A percentile compares a stretch with the other conserved stretches of the same genome.
phyloP scores from a whole-genome alignment of 2,113 vertebrate species.

The Elachura formosa region DNA sequence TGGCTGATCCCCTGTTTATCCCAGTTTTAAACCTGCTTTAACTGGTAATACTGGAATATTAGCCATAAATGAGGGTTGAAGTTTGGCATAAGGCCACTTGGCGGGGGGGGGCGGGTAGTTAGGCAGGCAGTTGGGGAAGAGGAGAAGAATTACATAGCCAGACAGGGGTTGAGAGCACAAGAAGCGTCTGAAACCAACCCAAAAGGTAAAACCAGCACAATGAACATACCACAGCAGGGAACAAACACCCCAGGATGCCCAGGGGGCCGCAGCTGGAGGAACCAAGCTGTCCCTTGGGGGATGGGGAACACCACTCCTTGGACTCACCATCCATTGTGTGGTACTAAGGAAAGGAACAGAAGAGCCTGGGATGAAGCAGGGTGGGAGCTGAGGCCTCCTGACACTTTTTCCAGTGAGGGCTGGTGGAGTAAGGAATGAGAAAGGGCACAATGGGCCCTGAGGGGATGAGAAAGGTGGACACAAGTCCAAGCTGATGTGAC shows the following conservation, averaged over 20 bases:
- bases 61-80: not conserved
- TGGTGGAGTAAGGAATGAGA: not conserved
- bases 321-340: not conserved
- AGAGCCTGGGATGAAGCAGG: not conserved
- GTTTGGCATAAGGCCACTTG: not conserved
- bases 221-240: not conserved
- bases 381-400: not conserved
- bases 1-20: not conserved
- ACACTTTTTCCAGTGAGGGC: not conserved
- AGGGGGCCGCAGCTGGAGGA: not conserved
- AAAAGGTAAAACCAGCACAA: not conserved
- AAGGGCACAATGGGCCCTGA: not conserved
- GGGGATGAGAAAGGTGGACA: not conserved
- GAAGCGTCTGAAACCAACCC: not conserved
- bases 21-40: not conserved
- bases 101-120: not conserved
- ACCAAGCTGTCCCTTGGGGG: not conserved
- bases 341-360: not conserved
- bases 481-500: not conserved
- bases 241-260: not conserved
- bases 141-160: not conserved
- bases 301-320: not conserved
- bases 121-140: not conserved
- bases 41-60: not conserved
- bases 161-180: not conserved